Evolutionary conservation across 2,113 vertebrate genomes (phyloP).

Genomic region (Heloderma charlesbogerti): DNA sequence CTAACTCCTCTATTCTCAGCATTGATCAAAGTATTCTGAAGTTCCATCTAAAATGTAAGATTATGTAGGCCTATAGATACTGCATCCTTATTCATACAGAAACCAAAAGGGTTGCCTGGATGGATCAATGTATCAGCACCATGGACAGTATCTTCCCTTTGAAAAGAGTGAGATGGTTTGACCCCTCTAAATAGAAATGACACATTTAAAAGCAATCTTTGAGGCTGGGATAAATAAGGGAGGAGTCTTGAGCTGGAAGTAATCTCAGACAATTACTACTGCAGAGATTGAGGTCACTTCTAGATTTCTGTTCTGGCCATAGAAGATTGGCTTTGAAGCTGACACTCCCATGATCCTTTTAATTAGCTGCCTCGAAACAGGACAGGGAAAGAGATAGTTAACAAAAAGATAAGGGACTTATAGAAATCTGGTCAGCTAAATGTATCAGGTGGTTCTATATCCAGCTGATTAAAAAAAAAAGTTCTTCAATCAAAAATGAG

Average conservation of each 20-base stretch:
- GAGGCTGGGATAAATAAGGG: not conserved
- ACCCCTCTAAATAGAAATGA: not conserved
- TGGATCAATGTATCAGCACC: slow-evolving; percentile 1
- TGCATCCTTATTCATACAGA: not conserved
- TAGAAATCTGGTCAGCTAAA: not conserved
- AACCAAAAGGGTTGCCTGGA: not conserved
- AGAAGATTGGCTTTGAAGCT: not conserved
- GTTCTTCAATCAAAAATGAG: not conserved
- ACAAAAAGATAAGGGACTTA: not conserved
- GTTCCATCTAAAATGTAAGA: not conserved
- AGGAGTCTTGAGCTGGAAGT: not conserved
- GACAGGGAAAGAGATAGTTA: not conserved
- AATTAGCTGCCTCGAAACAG: not conserved
- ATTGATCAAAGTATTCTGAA: not conserved
- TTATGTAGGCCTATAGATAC: not conserved
- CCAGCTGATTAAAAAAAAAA: not conserved
- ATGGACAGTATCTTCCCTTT: not conserved
- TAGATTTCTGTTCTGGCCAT: not conserved
- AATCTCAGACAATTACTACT: not conserved
- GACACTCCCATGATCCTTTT: not conserved
- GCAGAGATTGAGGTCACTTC: not conserved
- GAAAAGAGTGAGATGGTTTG: not conserved
- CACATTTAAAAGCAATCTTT: not conserved
- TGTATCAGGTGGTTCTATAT: not conserved
- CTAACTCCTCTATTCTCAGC: not conserved